phyloP scores from a whole-genome alignment of 2,797 vertebrate genomes.

The Tarsius wallacei region DNA sequence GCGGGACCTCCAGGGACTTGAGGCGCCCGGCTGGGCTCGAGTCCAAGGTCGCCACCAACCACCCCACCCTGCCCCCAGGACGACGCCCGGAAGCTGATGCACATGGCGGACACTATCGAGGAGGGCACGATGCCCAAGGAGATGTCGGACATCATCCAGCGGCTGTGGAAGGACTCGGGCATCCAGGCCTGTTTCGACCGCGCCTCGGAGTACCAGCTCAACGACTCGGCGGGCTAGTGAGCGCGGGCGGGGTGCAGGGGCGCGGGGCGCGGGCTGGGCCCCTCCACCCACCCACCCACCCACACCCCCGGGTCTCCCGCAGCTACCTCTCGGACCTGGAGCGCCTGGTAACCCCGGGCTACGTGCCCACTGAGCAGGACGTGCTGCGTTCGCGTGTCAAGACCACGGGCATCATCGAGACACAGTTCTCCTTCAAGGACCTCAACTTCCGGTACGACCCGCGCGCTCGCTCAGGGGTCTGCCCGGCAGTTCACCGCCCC shows the following conservation, averaged over 20 bases:
- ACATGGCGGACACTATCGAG: constrained; percentile 98
- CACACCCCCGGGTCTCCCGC: neutral
- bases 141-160: constrained; percentile 96
- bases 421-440: constrained; percentile 97
- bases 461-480: no score
- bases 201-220: constrained; percentile 98
- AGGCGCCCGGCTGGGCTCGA: neutral
- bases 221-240: constrained; percentile 99
- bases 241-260: neutral
- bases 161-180: constrained; percentile 97
- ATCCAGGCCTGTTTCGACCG: constrained; percentile 98
- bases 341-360: constrained; percentile 95
- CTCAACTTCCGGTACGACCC: constrained; percentile 96
- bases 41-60: neutral
- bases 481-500: fast-evolving
- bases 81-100: constrained; percentile 96
- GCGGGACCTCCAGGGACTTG: neutral
- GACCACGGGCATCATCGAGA: constrained; percentile 99
- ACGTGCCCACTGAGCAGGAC: constrained; percentile 98
- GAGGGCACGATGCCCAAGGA: constrained; percentile 99
- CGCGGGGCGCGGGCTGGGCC: neutral
- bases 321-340: constrained; percentile 98
- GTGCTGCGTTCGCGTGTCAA: constrained; percentile 98
- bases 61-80: constrained; percentile 90
- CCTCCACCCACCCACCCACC: fast-evolving